Evolutionary conservation across 2,113 vertebrate genomes (phyloP), one percentile per base, ranked within the genome.

Genomic region (Amblyornis subalaris): DNA sequence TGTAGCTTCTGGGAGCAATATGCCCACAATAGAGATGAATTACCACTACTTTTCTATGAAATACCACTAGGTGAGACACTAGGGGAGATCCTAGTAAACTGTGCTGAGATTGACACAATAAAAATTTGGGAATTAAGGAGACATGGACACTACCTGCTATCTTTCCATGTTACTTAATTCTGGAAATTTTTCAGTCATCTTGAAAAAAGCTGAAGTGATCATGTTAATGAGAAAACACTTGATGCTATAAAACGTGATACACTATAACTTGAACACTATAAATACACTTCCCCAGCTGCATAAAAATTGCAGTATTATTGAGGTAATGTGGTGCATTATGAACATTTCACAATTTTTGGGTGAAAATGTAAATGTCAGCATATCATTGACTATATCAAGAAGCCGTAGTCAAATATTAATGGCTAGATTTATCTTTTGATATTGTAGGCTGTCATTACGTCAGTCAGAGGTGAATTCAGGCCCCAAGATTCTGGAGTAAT

Each of bases 21-120:
- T 88, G 90, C 91, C 84, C 83, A 69, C 91, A 73, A 91, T 92
- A 85, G 91, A 97, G 95, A 96, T 40, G 44, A 95, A 92, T 47
- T 82, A 66, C 74, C 74, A 61, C 33, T 40, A 36, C 87, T 90
- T 87, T 84, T 92, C 88, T 77, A 74, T 53, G 83, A 86, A 38
- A 77, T 53, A 13, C 12, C 62, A 72, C 85, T 44, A 57, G 57
- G 92, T 78, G 33, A 66, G 33, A 81, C 64, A 70, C 75, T 50
- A 57, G 47, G 93, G 91, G 18, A 51, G 10, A 84, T 65, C 80
- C 90, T 42, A 15, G 29, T 55, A 69, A 95, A 91, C 84, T 75
- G 89, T 2, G 1, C 78, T 47, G 89, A 88, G 70, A 89, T 51
- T 85, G 61, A 79, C 18, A 45, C n/a, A 61, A 62, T 5, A 79